Evolutionary conservation across 2,797 vertebrate genomes (phyloP).

Genomic region (Cryptoblepharus egeriae): DNA sequence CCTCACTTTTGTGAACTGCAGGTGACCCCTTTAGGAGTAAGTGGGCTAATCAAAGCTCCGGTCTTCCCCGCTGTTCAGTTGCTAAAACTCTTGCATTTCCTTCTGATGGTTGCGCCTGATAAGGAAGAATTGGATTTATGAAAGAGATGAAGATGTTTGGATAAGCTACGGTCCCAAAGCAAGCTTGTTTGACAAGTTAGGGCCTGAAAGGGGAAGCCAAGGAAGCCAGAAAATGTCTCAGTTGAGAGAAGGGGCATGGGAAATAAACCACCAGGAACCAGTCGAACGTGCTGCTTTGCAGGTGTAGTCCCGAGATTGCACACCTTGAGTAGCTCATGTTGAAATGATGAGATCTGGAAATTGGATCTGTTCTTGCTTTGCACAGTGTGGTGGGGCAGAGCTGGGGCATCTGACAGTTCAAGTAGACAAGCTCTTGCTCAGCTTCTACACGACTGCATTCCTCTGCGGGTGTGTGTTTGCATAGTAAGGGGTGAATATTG

Average conservation of each 20-base stretch:
- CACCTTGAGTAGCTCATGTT: background rate
- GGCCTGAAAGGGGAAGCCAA: slow-evolving; percentile 76
- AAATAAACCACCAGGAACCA: slow-evolving; percentile 16
- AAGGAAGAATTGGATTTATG: slow-evolving; percentile 77
- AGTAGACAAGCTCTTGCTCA: background rate
- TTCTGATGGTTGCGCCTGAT: slow-evolving; percentile 74
- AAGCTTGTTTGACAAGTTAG: slow-evolving; percentile 80
- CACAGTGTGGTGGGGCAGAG: background rate
- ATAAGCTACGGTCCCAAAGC: slow-evolving; percentile 73
- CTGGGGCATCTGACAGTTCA: background rate
- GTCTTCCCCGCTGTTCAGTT: slow-evolving; percentile 70
- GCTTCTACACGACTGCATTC: background rate
- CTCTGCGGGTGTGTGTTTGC: rapidly evolving
- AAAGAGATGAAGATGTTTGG: slow-evolving; percentile 79
- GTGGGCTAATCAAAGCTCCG: slow-evolving; percentile 71
- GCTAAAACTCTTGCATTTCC: slow-evolving; percentile 73
- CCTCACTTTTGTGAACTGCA: slow-evolving; percentile 63
- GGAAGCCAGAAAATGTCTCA: slow-evolving; percentile 41
- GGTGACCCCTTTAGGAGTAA: slow-evolving; percentile 69
- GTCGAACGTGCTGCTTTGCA: slow-evolving; percentile 7
- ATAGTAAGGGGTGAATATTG: rapidly evolving
- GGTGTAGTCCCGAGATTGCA: background rate
- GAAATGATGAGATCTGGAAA: background rate
- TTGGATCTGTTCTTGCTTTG: background rate
- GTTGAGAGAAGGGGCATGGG: slow-evolving; percentile 45